These are phyloP conservation scores for Diadophis punctatus DNA, from an alignment of 2,113 vertebrate species.

Conservation along the genomic window DNA sequence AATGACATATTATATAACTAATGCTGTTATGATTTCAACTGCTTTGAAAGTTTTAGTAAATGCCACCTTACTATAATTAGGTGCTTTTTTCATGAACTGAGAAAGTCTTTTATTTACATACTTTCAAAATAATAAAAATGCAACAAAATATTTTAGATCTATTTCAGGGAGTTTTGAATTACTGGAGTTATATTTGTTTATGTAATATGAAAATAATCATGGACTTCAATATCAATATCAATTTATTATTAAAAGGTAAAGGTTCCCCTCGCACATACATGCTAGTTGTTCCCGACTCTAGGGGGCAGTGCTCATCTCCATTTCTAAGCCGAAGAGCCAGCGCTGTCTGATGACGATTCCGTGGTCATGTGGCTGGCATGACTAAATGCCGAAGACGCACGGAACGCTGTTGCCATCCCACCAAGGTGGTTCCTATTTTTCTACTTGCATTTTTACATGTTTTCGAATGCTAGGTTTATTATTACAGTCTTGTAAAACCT, in stretches of 20 bases:
- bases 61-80: not conserved
- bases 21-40: not conserved
- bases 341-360: too few relatives aligned
- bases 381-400: too few relatives aligned
- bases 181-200: not conserved
- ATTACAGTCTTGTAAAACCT: not conserved
- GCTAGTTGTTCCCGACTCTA: too few relatives aligned
- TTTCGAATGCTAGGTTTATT: too few relatives aligned
- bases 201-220: not conserved
- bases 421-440: too few relatives aligned
- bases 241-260: too few relatives aligned
- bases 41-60: not conserved
- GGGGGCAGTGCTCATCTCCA: too few relatives aligned
- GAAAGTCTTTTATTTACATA: not conserved
- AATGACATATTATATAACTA: not conserved
- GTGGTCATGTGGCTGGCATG: too few relatives aligned
- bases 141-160: not conserved
- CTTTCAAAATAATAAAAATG: not conserved
- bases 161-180: not conserved
- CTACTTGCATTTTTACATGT: too few relatives aligned
- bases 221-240: not conserved
- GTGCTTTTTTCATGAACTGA: not conserved
- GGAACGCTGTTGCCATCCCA: too few relatives aligned
- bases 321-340: too few relatives aligned
- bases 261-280: too few relatives aligned